Evolutionary conservation across 2,797 vertebrate species (phyloP).

Genomic region (Helostoma temminkii): DNA sequence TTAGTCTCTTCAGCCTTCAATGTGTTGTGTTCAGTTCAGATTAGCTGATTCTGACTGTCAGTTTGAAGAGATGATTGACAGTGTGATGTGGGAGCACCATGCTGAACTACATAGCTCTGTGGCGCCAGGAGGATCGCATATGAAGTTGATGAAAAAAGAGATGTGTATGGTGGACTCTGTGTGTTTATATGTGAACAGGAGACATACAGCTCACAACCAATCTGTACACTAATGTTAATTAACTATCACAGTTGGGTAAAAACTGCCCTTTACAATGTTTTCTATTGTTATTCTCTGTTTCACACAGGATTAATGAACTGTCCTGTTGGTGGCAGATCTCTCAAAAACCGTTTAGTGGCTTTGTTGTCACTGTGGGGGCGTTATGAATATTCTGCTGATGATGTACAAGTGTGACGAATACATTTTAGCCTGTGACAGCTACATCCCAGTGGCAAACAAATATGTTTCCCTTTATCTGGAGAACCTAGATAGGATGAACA

Average conservation of each 20-base stretch:
- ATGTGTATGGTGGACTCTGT: neutral
- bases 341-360: conserved; percentile 15
- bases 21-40: conserved; percentile 22
- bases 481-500: conserved; percentile 10
- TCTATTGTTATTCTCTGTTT: neutral
- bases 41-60: conserved; percentile 4
- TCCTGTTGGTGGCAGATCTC: conserved; percentile 21
- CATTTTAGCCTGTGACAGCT: conserved; percentile 21
- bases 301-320: conserved; percentile 11
- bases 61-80: conserved; percentile 14
- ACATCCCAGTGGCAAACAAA: conserved; percentile 36
- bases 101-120: conserved; percentile 5
- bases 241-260: conserved; percentile 4
- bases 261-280: conserved; percentile 2
- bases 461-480: conserved; percentile 18
- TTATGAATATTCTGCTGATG: conserved; percentile 57
- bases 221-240: conserved; percentile 2
- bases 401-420: conserved; percentile 42
- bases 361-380: conserved; percentile 26
- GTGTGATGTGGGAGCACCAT: conserved; percentile 5
- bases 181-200: neutral
- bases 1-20: neutral
- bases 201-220: neutral
- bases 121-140: conserved; percentile 2
- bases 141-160: neutral